These are phyloP conservation scores for Varanus salvator DNA, from an alignment of 2,113 vertebrate species.

Conservation along the genomic window DNA sequence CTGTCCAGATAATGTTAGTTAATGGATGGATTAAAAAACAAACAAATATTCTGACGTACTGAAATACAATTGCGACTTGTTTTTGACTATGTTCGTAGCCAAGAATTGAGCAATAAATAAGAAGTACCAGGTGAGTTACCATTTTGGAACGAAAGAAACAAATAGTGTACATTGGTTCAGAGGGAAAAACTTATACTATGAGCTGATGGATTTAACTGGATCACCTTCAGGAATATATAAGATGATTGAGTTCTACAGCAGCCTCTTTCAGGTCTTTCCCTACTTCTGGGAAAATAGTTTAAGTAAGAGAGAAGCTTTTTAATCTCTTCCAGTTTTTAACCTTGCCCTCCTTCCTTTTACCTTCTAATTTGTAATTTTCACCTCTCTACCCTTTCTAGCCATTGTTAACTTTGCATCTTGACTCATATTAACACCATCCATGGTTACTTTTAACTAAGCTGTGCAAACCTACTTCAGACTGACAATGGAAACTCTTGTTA, in stretches of 20 bases:
- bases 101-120: not conserved
- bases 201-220: not conserved
- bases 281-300: not conserved
- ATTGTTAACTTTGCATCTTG: not conserved
- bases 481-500: not conserved
- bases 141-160: not conserved
- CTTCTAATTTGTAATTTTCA: not conserved
- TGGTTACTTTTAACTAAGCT: not conserved
- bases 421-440: not conserved
- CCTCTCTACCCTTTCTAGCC: not conserved
- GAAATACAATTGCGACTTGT: not conserved
- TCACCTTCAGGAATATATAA: not conserved
- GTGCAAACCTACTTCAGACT: not conserved
- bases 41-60: not conserved
- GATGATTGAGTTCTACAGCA: not conserved
- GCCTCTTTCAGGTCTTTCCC: not conserved
- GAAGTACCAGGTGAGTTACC: not conserved
- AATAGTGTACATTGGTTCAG: not conserved
- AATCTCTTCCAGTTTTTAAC: not conserved
- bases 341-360: not conserved
- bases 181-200: not conserved
- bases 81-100: not conserved
- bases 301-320: not conserved
- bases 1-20: too few relatives aligned
- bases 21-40: too few relatives aligned